Conservation (phyloP, 2,888 invertebrate species). For the Boloria euphrosyne region DNA sequence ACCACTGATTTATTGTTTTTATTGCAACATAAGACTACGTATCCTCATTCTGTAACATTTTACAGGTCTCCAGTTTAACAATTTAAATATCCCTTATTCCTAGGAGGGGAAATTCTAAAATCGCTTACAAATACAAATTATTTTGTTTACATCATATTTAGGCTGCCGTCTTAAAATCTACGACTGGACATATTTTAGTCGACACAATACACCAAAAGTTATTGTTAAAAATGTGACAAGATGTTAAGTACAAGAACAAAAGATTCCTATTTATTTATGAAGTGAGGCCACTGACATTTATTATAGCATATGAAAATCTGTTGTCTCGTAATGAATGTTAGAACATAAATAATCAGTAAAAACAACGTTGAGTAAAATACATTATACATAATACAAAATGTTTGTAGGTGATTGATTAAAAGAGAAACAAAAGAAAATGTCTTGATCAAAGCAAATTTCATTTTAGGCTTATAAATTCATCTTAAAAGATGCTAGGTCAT, state of each 20-base stretch:
- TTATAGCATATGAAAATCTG: constrained; percentile 20
- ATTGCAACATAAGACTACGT: too few relatives aligned
- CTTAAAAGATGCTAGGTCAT: too few relatives aligned
- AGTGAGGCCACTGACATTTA: constrained; percentile 26
- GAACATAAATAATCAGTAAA: constrained; percentile 2
- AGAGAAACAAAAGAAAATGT: not conserved
- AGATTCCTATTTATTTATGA: constrained; percentile 30
- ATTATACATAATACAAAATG: not conserved
- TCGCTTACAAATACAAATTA: not conserved
- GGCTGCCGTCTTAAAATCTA: constrained; percentile 30
- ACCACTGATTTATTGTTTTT: too few relatives aligned
- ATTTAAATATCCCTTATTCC: not conserved
- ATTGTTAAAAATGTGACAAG: constrained; percentile 27
- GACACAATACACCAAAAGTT: constrained; percentile 25
- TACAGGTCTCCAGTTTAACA: not conserved
- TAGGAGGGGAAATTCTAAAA: not conserved
- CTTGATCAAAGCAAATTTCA: too few relatives aligned
- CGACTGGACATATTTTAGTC: constrained; percentile 27
- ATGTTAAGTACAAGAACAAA: constrained; percentile 22
- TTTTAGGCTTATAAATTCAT: too few relatives aligned
- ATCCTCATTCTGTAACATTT: constrained; percentile 6
- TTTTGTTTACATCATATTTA: constrained; percentile 27
- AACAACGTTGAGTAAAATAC: constrained; percentile 2
- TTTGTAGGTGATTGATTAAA: not conserved
- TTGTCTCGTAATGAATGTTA: constrained; percentile 16